Conservation (phyloP, 1,140 invertebrate species). For the Zaprionus ornatus region DNA sequence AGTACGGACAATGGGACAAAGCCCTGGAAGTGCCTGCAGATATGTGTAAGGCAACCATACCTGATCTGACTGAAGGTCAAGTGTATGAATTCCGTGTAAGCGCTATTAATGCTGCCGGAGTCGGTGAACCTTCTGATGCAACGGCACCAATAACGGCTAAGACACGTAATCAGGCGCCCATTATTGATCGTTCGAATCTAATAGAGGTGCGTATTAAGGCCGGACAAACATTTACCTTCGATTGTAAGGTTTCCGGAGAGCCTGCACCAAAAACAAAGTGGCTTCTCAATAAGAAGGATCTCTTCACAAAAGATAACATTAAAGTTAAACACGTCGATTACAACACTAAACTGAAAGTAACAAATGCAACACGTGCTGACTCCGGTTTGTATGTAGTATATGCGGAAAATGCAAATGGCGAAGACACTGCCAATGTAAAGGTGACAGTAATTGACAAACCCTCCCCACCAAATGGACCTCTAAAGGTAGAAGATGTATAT, state of each 20-base stretch:
- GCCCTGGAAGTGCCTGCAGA: slow-evolving; percentile 88
- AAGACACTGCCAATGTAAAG: slow-evolving; percentile 95
- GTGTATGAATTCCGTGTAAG: slow-evolving; percentile 95
- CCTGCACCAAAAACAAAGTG: slow-evolving; percentile 96
- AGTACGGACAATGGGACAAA: slow-evolving; percentile 96
- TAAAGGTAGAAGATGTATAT: slow-evolving; percentile 92
- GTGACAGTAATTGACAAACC: slow-evolving; percentile 97
- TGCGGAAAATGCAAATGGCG: slow-evolving; percentile 96
- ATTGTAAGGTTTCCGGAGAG: slow-evolving; percentile 93
- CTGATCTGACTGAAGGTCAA: slow-evolving; percentile 95
- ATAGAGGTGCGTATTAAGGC: slow-evolving; percentile 96
- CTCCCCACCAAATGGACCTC: slow-evolving; percentile 94
- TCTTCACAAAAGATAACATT: slow-evolving; percentile 89
- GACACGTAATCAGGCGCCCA: slow-evolving; percentile 96
- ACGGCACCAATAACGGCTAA: slow-evolving; percentile 98
- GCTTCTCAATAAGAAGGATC: slow-evolving; percentile 90
- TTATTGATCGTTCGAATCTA: slow-evolving; percentile 93
- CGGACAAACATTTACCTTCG: slow-evolving; percentile 88
- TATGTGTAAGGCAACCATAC: slow-evolving; percentile 92
- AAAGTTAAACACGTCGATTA: slow-evolving; percentile 91
- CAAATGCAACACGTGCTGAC: slow-evolving; percentile 93
- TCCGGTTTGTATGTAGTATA: slow-evolving; percentile 95
- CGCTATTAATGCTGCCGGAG: slow-evolving; percentile 97
- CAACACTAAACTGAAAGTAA: slow-evolving; percentile 94
- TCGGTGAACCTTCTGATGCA: slow-evolving; percentile 95